These are phyloP conservation scores for Eupithecia subfuscata DNA, from an alignment of 2,888 invertebrate species.

Conservation along the genomic window DNA sequence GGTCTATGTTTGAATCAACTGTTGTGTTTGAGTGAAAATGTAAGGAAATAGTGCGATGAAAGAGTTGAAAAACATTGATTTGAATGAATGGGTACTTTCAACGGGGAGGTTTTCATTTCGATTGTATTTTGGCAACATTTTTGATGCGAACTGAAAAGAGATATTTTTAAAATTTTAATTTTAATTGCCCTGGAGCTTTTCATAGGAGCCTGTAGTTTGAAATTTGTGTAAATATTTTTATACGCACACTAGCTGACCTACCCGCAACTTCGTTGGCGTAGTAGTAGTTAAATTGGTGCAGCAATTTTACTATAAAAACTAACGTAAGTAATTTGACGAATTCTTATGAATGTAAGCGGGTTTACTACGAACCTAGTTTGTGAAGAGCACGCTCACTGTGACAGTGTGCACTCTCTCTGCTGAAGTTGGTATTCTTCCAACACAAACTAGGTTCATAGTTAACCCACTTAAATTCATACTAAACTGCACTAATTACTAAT, in stretches of 20 bases:
- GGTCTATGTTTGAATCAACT: slow-evolving; percentile 18
- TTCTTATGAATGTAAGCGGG: too few relatives aligned
- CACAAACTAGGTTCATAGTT: too few relatives aligned
- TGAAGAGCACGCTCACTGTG: too few relatives aligned
- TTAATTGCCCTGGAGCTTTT: not conserved
- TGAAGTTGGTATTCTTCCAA: too few relatives aligned
- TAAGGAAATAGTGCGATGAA: slow-evolving; percentile 23
- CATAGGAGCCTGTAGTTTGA: not conserved
- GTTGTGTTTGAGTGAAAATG: slow-evolving; percentile 20
- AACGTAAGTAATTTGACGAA: too few relatives aligned
- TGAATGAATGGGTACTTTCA: slow-evolving; percentile 6
- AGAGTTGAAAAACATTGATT: slow-evolving; percentile 22
- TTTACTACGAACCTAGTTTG: too few relatives aligned
- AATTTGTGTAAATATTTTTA: not conserved
- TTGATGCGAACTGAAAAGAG: not conserved
- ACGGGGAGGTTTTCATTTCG: slow-evolving; percentile 2
- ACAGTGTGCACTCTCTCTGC: too few relatives aligned
- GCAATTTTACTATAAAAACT: too few relatives aligned
- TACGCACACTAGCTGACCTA: not conserved
- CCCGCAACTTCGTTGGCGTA: not conserved
- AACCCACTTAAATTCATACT: too few relatives aligned
- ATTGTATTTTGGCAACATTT: not conserved
- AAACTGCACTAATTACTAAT: not conserved
- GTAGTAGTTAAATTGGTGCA: not conserved
- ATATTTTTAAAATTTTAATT: not conserved